Percentiles rank a stretch among this genome's conserved stretches.
Conservation (phyloP, 2,888 invertebrate species). For the Lepidochrysops patricia region DNA sequence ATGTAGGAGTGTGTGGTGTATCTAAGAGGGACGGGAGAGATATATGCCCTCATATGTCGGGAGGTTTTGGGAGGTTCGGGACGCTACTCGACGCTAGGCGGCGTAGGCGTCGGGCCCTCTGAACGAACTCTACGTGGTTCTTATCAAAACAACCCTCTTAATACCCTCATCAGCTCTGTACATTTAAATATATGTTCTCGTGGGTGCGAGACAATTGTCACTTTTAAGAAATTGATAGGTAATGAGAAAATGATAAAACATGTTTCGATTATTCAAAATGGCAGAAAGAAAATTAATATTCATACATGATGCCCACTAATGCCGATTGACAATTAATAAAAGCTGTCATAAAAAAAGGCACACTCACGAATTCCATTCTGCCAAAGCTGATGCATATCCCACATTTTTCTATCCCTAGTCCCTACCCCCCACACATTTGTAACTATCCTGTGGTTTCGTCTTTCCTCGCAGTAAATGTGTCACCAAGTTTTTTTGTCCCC, state of each 20-base stretch:
- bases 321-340: no score
- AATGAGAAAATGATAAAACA: no score
- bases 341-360: no score
- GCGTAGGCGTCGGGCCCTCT: conserved; percentile 38
- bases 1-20: conserved; percentile 58
- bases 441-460: neutral
- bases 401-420: neutral
- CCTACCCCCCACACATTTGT: neutral
- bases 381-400: no score
- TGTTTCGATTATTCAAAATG: no score
- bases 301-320: no score
- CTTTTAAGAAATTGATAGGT: no score
- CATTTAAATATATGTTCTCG: no score
- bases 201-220: no score
- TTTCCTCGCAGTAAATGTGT: conserved; percentile 2
- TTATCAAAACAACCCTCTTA: conserved; percentile 4
- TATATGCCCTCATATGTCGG: conserved; percentile 33
- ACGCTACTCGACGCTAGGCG: conserved; percentile 67
- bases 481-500: conserved; percentile 13
- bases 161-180: no score
- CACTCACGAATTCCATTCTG: neutral
- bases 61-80: conserved; percentile 27
- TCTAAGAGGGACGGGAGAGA: conserved; percentile 57
- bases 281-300: no score
- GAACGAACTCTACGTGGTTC: conserved; percentile 24